Evolutionary conservation across 1,140 invertebrate species (phyloP).

Genomic region (Drosophila micromelanica): DNA sequence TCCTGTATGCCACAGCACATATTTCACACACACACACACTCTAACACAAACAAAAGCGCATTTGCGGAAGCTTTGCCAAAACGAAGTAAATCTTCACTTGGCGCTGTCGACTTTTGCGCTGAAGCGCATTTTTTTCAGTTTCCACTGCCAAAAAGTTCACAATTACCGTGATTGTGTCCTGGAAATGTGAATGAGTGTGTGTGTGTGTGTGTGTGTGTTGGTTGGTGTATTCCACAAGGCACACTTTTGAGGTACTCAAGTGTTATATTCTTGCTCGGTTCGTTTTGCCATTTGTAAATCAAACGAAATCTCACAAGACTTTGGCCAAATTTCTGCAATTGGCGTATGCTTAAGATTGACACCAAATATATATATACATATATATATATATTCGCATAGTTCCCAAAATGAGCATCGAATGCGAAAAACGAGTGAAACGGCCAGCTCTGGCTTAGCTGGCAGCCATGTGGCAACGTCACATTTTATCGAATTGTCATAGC

Average conservation of each 20-base stretch:
- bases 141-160: constrained; percentile 55
- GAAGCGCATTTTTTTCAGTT: constrained; percentile 28
- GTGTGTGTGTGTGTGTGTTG: constrained; percentile 5
- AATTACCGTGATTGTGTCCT: constrained; percentile 58
- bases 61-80: constrained; percentile 57
- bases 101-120: constrained; percentile 49
- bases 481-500: constrained; percentile 20
- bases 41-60: constrained; percentile 5
- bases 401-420: background rate
- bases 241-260: constrained; percentile 45
- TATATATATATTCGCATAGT: background rate
- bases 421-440: background rate
- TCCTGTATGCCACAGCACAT: constrained; percentile 47
- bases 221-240: constrained; percentile 39
- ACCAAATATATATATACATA: background rate
- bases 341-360: constrained; percentile 8
- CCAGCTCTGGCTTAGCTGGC: background rate
- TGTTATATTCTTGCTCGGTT: constrained; percentile 43
- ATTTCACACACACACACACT: constrained; percentile 31
- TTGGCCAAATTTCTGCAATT: background rate
- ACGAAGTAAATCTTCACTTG: constrained; percentile 58
- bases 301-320: constrained; percentile 31
- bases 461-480: constrained; percentile 3
- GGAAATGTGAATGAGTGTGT: background rate
- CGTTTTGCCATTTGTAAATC: constrained; percentile 40